Evolutionary conservation across 2,888 invertebrate species (phyloP), one percentile per base, ranked within the genome.

Genomic region (Phalera bucephala): DNA sequence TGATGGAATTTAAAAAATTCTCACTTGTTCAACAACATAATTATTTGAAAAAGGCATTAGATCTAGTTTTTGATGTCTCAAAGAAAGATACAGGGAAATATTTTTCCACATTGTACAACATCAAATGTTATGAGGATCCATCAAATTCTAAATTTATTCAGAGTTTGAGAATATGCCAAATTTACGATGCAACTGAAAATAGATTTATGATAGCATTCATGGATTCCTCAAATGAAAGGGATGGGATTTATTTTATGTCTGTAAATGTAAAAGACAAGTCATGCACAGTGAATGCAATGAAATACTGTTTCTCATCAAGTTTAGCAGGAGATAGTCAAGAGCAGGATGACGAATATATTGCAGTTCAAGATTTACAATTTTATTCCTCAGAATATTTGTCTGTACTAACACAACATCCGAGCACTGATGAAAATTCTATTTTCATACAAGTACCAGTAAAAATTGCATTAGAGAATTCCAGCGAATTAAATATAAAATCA

Each of bases 1-100:
- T 96, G 64, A 91, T 93, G 5, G 94, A 95, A 54, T 93, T 95
- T 67, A 92, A 91, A 43, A 92, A 93, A 40, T 93, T 92, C 50
- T 98, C 98, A 1, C 82, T 98, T 31, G 90, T 96, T 6, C 97
- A 97, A 66, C 94, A 97, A 50, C 94, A 95, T 61, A 92, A 92
- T 27, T 91, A 92, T 69, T 85, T 97, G 46, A 93, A 93, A 51
- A 79, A 88, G 35, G 90, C 93, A 1, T 90, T 96, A 12, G 85
- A 91, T n/a, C 85, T 91, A 33, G 92, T 96, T 3, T 96, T 96
- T 76, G 89, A 92, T 54, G 91, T 92, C 13, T 91, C 93, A 3
- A 91, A 93, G 48, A 91, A 91, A 61, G 91, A 93, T 33, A 91
- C 95, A 27, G 91, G 91, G 2, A 88, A 91, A 47, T 91, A 93